phyloP scores from a whole-genome alignment of 2,888 invertebrate genomes.

The Gymnocheta viridis region DNA sequence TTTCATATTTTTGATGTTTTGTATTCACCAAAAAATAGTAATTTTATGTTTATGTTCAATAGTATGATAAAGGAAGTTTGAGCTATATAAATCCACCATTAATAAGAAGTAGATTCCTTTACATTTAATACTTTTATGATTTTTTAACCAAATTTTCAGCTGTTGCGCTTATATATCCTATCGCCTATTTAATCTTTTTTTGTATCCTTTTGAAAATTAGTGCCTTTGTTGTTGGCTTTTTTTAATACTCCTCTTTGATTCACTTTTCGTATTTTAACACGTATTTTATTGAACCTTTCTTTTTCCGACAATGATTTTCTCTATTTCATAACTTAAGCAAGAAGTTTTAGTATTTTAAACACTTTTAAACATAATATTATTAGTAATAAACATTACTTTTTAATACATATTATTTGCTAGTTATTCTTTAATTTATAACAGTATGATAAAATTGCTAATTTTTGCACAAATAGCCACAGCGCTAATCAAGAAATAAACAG shows the following conservation, averaged over 20 bases:
- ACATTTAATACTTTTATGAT: slow-evolving; percentile 26
- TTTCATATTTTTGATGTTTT: slow-evolving; percentile 76
- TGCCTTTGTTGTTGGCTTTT: slow-evolving; percentile 42
- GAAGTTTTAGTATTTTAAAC: neutral
- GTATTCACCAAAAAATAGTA: neutral
- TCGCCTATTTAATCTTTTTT: slow-evolving; percentile 20
- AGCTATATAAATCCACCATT: slow-evolving; percentile 28
- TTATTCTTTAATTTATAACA: neutral
- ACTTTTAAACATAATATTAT: neutral
- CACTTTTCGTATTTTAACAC: slow-evolving; percentile 52
- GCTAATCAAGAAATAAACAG: slow-evolving; percentile 41
- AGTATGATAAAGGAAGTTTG: no score
- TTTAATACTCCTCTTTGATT: slow-evolving; percentile 20
- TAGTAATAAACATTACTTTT: neutral
- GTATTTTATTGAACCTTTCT: slow-evolving; percentile 37
- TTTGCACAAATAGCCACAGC: slow-evolving; percentile 32
- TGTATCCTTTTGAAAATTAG: slow-evolving; percentile 38
- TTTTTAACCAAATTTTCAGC: slow-evolving; percentile 61
- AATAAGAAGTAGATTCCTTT: slow-evolving; percentile 32
- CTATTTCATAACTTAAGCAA: slow-evolving; percentile 11
- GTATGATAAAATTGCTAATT: slow-evolving; percentile 1
- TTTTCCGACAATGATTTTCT: slow-evolving; percentile 1
- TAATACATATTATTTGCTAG: neutral
- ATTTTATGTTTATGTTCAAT: neutral
- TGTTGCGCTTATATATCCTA: slow-evolving; percentile 66